Evolutionary conservation across 1,140 invertebrate species (phyloP).

Genomic region (Phthorimaea operculella): DNA sequence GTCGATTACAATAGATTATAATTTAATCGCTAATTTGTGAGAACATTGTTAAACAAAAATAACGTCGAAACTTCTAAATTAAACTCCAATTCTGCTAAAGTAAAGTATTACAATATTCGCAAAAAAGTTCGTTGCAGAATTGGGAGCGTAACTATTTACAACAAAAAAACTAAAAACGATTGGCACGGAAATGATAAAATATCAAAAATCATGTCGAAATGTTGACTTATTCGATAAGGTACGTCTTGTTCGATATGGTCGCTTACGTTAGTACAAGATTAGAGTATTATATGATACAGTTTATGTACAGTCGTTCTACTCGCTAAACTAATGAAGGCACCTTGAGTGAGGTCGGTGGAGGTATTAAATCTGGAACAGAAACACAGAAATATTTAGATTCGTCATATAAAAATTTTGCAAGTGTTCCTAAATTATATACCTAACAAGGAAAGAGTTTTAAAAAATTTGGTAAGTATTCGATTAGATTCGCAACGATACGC

Average conservation of each 20-base stretch:
- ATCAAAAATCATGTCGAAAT: constrained; percentile 28
- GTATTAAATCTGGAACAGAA: constrained; percentile 46
- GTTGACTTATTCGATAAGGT: constrained; percentile 36
- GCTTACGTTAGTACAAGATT: constrained; percentile 39
- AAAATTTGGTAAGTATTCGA: too few species aligned
- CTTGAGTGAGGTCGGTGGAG: constrained; percentile 64
- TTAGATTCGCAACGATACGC: too few species aligned
- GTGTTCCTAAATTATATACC: too few species aligned
- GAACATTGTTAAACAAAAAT: constrained; percentile 11
- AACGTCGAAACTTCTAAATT: not conserved
- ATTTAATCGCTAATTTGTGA: constrained; percentile 36
- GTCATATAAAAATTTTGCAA: too few species aligned
- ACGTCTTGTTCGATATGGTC: constrained; percentile 58
- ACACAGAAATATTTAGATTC: constrained; percentile 8
- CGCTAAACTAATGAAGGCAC: constrained; percentile 60
- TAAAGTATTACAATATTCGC: too few species aligned
- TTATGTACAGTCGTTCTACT: constrained; percentile 56
- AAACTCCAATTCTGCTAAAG: too few species aligned
- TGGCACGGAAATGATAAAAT: constrained; percentile 43
- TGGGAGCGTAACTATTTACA: constrained; percentile 32
- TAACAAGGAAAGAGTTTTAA: too few species aligned
- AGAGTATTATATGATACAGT: constrained; percentile 54
- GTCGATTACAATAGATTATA: constrained; percentile 32
- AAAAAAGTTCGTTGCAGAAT: too few species aligned
- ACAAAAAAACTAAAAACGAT: constrained; percentile 21